These are phyloP conservation scores for Hylaea fasciaria DNA, from an alignment of 2,888 invertebrate species.

Conservation along the genomic window DNA sequence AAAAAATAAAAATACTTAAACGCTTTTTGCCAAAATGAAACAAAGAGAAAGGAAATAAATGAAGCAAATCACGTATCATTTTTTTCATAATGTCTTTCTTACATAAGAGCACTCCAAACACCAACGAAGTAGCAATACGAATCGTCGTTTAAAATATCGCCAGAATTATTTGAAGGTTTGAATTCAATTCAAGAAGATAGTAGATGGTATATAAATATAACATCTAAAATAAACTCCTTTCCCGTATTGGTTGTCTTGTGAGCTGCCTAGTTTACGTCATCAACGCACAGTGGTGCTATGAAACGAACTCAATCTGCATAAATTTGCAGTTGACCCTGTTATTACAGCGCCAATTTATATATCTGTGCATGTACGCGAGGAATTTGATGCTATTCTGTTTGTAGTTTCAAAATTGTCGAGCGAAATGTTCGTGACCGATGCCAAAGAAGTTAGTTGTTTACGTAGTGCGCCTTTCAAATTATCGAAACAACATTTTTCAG, in stretches of 20 bases:
- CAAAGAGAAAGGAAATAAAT: too few species aligned
- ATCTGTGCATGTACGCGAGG: constrained; percentile 45
- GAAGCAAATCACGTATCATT: too few species aligned
- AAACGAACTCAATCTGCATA: constrained; percentile 76
- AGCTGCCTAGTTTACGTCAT: constrained; percentile 26
- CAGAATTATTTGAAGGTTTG: too few species aligned
- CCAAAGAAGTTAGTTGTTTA: constrained; percentile 46
- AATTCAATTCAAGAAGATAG: too few species aligned
- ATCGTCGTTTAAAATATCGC: too few species aligned
- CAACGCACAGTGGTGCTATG: constrained; percentile 63
- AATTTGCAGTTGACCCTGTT: constrained; percentile 77
- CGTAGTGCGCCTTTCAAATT: constrained; percentile 24
- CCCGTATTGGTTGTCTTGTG: constrained; percentile 1
- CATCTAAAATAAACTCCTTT: not conserved
- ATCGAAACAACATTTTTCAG: not conserved
- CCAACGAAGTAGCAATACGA: too few species aligned
- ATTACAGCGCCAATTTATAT: constrained; percentile 61
- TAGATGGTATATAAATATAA: too few species aligned
- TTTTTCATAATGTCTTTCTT: too few species aligned
- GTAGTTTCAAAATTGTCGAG: constrained; percentile 51
- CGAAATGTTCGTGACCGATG: constrained; percentile 46
- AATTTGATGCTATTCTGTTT: constrained; percentile 55
- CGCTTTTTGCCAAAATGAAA: too few species aligned
- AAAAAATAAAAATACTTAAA: too few species aligned
- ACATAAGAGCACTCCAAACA: too few species aligned